Percentiles rank a stretch among this genome's conserved stretches.
Conservation (phyloP, 2,888 invertebrate genomes). For the Lordiphosa andalusiaca region DNA sequence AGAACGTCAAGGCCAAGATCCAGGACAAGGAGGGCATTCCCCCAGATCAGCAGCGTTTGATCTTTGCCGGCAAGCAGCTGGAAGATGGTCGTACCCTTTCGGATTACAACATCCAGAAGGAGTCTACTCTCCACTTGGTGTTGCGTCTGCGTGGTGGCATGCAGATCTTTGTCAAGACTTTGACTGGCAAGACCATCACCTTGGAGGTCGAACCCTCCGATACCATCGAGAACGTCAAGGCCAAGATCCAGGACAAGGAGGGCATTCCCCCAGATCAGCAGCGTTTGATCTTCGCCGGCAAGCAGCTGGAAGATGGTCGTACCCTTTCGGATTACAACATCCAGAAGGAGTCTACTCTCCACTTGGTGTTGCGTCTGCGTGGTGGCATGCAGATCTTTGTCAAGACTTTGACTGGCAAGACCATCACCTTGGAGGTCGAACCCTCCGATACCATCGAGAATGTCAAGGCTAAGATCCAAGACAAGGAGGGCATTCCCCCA, state of each 20-base stretch:
- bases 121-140: constrained; percentile 14
- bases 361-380: constrained; percentile 12
- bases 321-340: constrained; percentile 13
- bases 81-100: constrained; percentile 24
- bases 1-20: constrained; percentile 30
- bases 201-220: constrained; percentile 11
- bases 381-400: constrained; percentile 15
- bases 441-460: constrained; percentile 10
- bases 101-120: constrained; percentile 26
- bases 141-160: constrained; percentile 14
- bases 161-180: constrained; percentile 16
- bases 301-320: constrained; percentile 12
- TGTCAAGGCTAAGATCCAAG: constrained; percentile 15
- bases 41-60: constrained; percentile 30
- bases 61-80: constrained; percentile 29
- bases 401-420: constrained; percentile 14
- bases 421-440: constrained; percentile 11
- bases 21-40: constrained; percentile 30
- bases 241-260: constrained; percentile 16
- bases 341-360: constrained; percentile 12
- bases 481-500: constrained; percentile 14
- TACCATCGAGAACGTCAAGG: constrained; percentile 13
- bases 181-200: constrained; percentile 16
- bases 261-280: constrained; percentile 18
- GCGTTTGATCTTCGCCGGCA: constrained; percentile 14